A percentile compares a stretch with the other conserved stretches of the same genome.
Evolutionary conservation across 1,140 invertebrate genomes (phyloP).

Genomic region (Sitobion miscanthi): DNA sequence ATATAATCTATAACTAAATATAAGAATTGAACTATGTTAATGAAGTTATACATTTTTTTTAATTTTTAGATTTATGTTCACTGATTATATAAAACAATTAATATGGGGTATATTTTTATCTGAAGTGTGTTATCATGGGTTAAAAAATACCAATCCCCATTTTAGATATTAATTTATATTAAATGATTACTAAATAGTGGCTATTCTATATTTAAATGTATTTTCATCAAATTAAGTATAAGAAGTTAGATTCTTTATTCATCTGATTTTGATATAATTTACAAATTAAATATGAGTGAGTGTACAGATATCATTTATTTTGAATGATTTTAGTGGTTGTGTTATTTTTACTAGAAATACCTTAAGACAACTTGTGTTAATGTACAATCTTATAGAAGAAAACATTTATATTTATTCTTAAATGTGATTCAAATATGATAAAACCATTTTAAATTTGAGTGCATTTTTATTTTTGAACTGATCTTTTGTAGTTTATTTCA

Average conservation of each 20-base stretch:
- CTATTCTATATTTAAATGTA: not conserved
- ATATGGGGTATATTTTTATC: not conserved
- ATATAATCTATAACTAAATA: not conserved
- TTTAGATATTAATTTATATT: not conserved
- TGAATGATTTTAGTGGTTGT: constrained; percentile 1
- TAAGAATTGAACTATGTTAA: not conserved
- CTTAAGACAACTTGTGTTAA: not conserved
- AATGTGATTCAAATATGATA: not conserved
- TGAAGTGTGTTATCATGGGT: not conserved
- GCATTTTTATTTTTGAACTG: constrained; percentile 23
- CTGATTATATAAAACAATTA: not conserved
- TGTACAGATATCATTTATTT: not conserved
- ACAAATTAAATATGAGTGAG: not conserved
- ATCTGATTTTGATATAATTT: not conserved
- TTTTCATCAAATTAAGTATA: not conserved
- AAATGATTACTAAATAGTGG: not conserved
- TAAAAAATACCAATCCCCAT: not conserved
- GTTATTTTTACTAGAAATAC: not conserved
- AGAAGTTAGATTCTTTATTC: not conserved
- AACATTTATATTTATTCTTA: constrained; percentile 19
- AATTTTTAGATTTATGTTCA: not conserved
- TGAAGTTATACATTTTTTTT: not conserved
- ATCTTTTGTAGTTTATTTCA: constrained; percentile 16
- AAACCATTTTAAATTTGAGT: constrained; percentile 12
- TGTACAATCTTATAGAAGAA: not conserved